phyloP scores from a whole-genome alignment of 2,797 vertebrate genomes.

The Phoeniculus purpureus region DNA sequence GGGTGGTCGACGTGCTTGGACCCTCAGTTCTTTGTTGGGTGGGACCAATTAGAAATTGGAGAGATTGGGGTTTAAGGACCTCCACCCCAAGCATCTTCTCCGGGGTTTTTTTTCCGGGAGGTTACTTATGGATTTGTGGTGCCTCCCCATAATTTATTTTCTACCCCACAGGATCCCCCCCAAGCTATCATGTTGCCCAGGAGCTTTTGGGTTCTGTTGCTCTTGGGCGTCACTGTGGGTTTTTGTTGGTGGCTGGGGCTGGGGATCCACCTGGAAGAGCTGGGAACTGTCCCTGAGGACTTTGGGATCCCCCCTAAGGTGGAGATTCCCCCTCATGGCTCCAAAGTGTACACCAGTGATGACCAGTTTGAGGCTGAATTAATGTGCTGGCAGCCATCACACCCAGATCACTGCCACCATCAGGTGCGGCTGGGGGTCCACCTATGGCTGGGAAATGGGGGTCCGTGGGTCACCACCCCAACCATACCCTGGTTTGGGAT shows the following conservation, averaged over 20 bases:
- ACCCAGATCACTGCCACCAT: constrained; percentile 73
- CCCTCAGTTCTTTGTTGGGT: no score
- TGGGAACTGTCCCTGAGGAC: background rate
- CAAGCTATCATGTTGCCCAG: background rate
- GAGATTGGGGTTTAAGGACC: no score
- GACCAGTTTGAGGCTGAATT: constrained; percentile 78
- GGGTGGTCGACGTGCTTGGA: no score
- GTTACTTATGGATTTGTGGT: no score
- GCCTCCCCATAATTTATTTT: background rate
- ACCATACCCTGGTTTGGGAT: background rate
- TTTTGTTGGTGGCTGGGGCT: background rate
- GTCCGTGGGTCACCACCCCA: no score
- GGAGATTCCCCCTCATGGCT: no score
- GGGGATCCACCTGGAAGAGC: rapidly evolving
- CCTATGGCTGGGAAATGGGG: background rate
- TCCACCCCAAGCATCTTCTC: no score
- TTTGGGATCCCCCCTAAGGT: background rate
- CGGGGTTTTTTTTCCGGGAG: no score
- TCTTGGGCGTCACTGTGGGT: rapidly evolving
- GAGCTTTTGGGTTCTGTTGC: background rate
- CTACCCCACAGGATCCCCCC: background rate
- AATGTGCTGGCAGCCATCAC: constrained; percentile 70
- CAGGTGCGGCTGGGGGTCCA: constrained; percentile 29
- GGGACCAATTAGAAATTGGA: no score
- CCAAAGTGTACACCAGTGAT: constrained; percentile 71